Evolutionary conservation across 2,797 vertebrate species (phyloP), one percentile per base, ranked within the genome.

Genomic region (Esox masquinongy): DNA sequence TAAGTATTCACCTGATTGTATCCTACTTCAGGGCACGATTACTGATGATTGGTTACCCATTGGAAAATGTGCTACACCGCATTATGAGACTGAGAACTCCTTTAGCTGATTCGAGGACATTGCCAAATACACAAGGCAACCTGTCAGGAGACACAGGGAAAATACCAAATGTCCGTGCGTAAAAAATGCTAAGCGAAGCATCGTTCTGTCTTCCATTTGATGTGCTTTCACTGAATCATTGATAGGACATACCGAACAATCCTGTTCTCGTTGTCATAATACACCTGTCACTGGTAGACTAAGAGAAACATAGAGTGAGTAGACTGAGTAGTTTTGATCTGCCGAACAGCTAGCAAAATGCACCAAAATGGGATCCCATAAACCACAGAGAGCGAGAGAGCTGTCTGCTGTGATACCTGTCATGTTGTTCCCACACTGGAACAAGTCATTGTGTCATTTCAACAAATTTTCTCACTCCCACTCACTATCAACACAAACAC

Each of bases 161-260:
- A 93, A 91, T 87, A 93, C 92, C 82, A 83, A 88, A 91, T 87
- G 83, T 86, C 85, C 82, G 78, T 82, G 75, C 56, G 7, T 8
- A 47, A 68, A 86, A 88, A 81, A 88, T 87, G 77, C 86, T 83
- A 81, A 82, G 89, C 82, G 79, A 92, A 86, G 90, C 86, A 86
- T 70, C 29, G 11, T 68, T 51, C 67, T 26, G 83, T 80, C 88
- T 85, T 92, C 87, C 78, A 86, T 92, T 86, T 90, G 89, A 92
- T 89, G 89, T 80, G 87, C 64, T 83, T 56, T 85, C 86, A 84
- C 87, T 94, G 90, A 94, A 93, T 94, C 93, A 94, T 93, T 92
- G 90, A 94, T 93, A 80, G 89, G 85, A 92, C 92, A 92, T 90
- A 78, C 85, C 88, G 86, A 91, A 92, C 90, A 92, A 92, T 91